A percentile compares a stretch with the other conserved stretches of the same genome.
phyloP scores from a whole-genome alignment of 2,797 vertebrate genomes.

The Trachurus trachurus region DNA sequence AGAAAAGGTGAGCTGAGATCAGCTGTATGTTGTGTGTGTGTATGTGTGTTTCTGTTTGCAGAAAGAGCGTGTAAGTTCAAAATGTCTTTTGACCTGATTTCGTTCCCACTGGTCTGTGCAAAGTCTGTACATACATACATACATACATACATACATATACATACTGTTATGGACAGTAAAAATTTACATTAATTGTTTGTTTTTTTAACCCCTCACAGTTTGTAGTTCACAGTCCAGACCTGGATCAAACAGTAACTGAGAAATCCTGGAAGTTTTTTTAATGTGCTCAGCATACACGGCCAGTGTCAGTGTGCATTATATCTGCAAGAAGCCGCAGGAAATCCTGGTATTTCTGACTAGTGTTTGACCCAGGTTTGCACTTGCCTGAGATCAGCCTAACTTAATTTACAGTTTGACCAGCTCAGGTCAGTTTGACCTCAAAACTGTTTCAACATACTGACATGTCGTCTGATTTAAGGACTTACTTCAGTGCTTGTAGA shows the following conservation, averaged over 20 bases:
- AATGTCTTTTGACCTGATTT: slow-evolving; percentile 45
- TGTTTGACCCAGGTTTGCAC: slow-evolving; percentile 23
- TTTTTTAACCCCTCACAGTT: slow-evolving; percentile 18
- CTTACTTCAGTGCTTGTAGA: slow-evolving; percentile 59
- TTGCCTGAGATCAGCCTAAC: slow-evolving; percentile 13
- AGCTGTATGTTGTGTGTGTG: slow-evolving; percentile 62
- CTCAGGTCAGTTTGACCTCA: slow-evolving; percentile 49
- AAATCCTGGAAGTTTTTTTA: slow-evolving; percentile 32
- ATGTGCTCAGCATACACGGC: slow-evolving; percentile 1
- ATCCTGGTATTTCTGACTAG: neutral
- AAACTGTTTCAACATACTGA: slow-evolving; percentile 26
- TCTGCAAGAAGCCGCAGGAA: neutral
- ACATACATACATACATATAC: slow-evolving; percentile 46
- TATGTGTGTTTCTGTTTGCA: slow-evolving; percentile 14
- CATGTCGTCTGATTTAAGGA: slow-evolving; percentile 60
- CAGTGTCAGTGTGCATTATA: neutral
- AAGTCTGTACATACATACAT: slow-evolving; percentile 41
- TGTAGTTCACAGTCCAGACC: slow-evolving; percentile 55
- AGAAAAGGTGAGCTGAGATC: slow-evolving; percentile 96
- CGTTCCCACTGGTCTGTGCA: slow-evolving; percentile 32
- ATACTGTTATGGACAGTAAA: neutral
- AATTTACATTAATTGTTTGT: slow-evolving; percentile 20
- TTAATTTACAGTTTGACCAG: slow-evolving; percentile 55
- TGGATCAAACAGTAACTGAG: slow-evolving; percentile 51
- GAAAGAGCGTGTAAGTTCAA: slow-evolving; percentile 21